Base-by-base conservation (phyloP, 2,888 invertebrate species). In the Stegophylla sp. region DNA sequence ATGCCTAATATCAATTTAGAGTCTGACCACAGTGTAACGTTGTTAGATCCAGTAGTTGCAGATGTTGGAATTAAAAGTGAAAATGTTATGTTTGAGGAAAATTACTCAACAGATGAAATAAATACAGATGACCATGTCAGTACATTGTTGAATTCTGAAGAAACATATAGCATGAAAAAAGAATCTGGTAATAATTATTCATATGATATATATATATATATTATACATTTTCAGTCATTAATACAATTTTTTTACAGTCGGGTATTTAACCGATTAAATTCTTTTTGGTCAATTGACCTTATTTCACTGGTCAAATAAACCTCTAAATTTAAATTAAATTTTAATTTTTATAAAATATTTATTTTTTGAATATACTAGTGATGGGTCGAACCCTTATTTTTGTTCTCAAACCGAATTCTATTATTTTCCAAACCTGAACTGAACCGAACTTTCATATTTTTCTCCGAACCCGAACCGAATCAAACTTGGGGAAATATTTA, bases 181-280 rank as follows among this genome's bases (percentile, higher is more conserved):
- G 9, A 64, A 53, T 9, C 23, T 53, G 75, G 75, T 76, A 76
- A 64, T 51, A 75, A 20, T 43, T n/a, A 53, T n/a, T 1, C 4
- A 9, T 43, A 9, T 43, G 10, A 10, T n/a, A 51, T 51, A 51
- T 17, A n/a, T n/a, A n/a, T 3, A n/a, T n/a, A n/a, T n/a, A 3
- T 51, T 3, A n/a, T 51, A 51, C 2, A 51, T 51, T 51, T 13
- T 51, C 10, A 12, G 15, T 48, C 48, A n/a, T n/a, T n/a, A n/a
- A n/a, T n/a, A n/a, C n/a, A n/a, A n/a, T n/a, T n/a, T n/a, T n/a
- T n/a, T n/a, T n/a, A n/a, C n/a, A n/a, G n/a, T n/a, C n/a, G n/a
- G n/a, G n/a, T n/a, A n/a, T n/a, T n/a, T n/a, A n/a, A n/a, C n/a
- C n/a, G n/a, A n/a, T n/a, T n/a, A n/a, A 15, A 17, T 17, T 51